phyloP scores from a whole-genome alignment of 1,140 invertebrate species.

The Ostrea denselamellosa region DNA sequence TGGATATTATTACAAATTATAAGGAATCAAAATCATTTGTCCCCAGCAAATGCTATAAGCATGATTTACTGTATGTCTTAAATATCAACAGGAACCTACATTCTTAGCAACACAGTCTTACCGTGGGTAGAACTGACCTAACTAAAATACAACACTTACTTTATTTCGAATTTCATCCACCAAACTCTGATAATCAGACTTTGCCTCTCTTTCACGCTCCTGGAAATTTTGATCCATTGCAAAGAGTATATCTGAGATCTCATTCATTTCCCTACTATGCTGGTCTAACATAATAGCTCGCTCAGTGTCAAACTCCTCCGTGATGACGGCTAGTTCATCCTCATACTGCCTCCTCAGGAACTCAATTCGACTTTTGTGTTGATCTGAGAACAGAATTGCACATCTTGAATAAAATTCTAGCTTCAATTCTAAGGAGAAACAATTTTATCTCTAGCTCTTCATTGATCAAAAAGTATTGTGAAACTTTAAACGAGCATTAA shows the following conservation, averaged over 20 bases:
- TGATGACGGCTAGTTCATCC: slow-evolving; percentile 74
- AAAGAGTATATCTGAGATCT: slow-evolving; percentile 79
- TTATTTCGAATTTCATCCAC: slow-evolving; percentile 80
- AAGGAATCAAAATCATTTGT: no score
- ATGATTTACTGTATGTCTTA: no score
- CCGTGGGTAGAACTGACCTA: no score
- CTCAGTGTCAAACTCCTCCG: slow-evolving; percentile 78
- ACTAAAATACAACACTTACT: slow-evolving; percentile 61
- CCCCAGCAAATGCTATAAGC: no score
- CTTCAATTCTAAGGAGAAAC: no score
- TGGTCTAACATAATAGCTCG: slow-evolving; percentile 72
- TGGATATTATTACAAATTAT: no score
- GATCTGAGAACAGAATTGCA: slow-evolving; percentile 63
- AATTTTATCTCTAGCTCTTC: background rate
- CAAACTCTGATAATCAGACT: slow-evolving; percentile 78
- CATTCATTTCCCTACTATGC: slow-evolving; percentile 76
- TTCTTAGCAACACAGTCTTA: no score
- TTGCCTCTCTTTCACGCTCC: slow-evolving; percentile 77
- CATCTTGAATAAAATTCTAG: background rate
- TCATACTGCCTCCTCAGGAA: slow-evolving; percentile 72
- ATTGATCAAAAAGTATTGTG: background rate
- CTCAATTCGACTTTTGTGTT: slow-evolving; percentile 74
- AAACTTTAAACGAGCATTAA: background rate
- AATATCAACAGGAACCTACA: no score
- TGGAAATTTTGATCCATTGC: slow-evolving; percentile 79